A percentile compares a stretch with the other conserved stretches of the same genome.
These are phyloP conservation scores for Chroicocephalus ridibundus DNA, from an alignment of 2,113 vertebrate genomes.

Conservation along the genomic window DNA sequence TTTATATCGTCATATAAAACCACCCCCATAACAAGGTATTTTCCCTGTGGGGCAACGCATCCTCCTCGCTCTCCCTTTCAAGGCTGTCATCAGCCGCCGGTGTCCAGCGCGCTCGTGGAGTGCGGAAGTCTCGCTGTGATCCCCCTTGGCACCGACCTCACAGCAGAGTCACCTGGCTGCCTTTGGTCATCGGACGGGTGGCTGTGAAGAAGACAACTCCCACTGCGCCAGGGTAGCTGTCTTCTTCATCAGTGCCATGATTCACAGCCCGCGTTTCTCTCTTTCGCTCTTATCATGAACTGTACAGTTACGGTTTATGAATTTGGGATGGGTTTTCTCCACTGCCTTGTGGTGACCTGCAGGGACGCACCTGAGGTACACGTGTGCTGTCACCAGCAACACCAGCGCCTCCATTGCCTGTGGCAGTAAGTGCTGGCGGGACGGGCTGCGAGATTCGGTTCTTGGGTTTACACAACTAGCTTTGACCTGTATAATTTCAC, in stretches of 20 bases:
- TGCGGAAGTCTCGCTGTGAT: no score
- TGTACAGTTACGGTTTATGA: accelerated
- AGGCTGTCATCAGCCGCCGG: accelerated
- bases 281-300: background rate
- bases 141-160: no score
- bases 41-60: background rate
- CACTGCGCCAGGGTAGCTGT: no score
- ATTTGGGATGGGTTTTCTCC: background rate
- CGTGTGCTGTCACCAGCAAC: background rate
- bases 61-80: background rate
- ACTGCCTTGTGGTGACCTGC: background rate
- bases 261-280: background rate
- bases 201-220: background rate
- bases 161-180: background rate
- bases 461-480: background rate
- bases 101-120: accelerated
- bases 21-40: background rate
- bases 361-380: background rate
- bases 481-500: background rate
- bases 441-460: no score
- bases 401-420: no score
- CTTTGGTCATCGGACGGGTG: no score
- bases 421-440: background rate
- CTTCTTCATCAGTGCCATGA: background rate
- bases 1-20: background rate